Percentiles rank a stretch among this genome's conserved stretches.
Conservation (phyloP, 1,140 invertebrate species). For the Halesus radiatus region DNA sequence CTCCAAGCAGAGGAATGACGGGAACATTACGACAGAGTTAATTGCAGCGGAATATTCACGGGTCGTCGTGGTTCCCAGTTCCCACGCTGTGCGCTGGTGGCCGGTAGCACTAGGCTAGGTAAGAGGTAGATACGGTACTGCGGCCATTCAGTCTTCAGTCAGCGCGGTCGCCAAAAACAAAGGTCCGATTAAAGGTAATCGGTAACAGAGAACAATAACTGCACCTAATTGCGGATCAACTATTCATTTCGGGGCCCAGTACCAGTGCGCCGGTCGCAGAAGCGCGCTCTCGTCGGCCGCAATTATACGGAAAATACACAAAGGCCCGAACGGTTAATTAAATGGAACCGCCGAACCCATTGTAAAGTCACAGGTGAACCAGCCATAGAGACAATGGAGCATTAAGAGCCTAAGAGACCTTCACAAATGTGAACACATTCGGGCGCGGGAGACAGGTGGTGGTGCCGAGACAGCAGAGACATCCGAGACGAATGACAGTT, state of each 20-base stretch:
- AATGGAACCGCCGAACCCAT: constrained; percentile 24
- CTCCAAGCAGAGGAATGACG: background rate
- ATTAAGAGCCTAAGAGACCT: background rate
- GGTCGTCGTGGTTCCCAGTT: background rate
- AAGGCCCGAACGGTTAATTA: constrained; percentile 35
- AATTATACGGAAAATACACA: constrained; percentile 31
- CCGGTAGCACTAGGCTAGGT: background rate
- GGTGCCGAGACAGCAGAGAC: too few relatives aligned
- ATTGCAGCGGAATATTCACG: constrained; percentile 25
- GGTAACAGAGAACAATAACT: constrained; percentile 48
- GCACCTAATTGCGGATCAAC: constrained; percentile 53
- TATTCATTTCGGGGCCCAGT: constrained; percentile 32
- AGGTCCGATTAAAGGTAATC: constrained; percentile 48
- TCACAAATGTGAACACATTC: background rate
- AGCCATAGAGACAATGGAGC: constrained; percentile 18
- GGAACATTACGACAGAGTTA: background rate
- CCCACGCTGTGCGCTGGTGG: too few relatives aligned
- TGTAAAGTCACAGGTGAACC: constrained; percentile 22
- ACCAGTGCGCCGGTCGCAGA: background rate
- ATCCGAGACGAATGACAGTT: constrained; percentile 15
- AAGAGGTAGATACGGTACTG: constrained; percentile 14
- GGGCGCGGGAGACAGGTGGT: constrained; percentile 11
- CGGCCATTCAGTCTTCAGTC: constrained; percentile 30
- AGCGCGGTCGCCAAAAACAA: constrained; percentile 43
- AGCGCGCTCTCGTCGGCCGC: constrained; percentile 18